Percentiles rank a stretch among this genome's conserved stretches.
Conservation (phyloP, 2,888 invertebrate species). For the Dryadula phaetusa region DNA sequence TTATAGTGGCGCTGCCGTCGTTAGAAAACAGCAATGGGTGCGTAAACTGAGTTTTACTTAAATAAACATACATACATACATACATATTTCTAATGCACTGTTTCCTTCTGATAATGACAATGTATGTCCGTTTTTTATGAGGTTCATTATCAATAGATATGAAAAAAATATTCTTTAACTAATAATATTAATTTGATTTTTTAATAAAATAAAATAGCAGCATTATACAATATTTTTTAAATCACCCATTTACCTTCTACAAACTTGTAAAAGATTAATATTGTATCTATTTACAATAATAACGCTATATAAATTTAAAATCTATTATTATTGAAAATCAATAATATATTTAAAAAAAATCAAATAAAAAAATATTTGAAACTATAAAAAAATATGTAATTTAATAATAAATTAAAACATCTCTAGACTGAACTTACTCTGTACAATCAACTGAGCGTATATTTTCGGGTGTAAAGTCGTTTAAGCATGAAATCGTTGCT, state of each 20-base stretch:
- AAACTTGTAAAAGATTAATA: too few relatives aligned
- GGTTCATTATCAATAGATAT: neutral
- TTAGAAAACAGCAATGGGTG: constrained; percentile 51
- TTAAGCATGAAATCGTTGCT: neutral
- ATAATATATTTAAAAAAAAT: too few relatives aligned
- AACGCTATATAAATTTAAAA: too few relatives aligned
- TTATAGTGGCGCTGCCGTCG: constrained; percentile 54
- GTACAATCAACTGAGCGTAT: constrained; percentile 16
- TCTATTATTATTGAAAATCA: too few relatives aligned
- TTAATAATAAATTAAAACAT: neutral
- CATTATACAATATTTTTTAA: too few relatives aligned
- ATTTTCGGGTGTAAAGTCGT: constrained; percentile 15
- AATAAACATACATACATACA: constrained; percentile 22
- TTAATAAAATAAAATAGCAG: too few relatives aligned
- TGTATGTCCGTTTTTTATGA: neutral
- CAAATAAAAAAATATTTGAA: neutral
- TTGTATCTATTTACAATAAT: too few relatives aligned
- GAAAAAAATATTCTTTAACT: neutral
- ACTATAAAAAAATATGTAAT: neutral
- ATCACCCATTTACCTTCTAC: too few relatives aligned
- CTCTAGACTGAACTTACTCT: constrained; percentile 29
- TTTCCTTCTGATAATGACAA: constrained; percentile 10
- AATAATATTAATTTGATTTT: too few relatives aligned
- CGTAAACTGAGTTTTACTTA: constrained; percentile 41
- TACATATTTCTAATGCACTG: constrained; percentile 25